Evolutionary conservation across 2,797 vertebrate species (phyloP).

Genomic region (Babyrousa celebensis): DNA sequence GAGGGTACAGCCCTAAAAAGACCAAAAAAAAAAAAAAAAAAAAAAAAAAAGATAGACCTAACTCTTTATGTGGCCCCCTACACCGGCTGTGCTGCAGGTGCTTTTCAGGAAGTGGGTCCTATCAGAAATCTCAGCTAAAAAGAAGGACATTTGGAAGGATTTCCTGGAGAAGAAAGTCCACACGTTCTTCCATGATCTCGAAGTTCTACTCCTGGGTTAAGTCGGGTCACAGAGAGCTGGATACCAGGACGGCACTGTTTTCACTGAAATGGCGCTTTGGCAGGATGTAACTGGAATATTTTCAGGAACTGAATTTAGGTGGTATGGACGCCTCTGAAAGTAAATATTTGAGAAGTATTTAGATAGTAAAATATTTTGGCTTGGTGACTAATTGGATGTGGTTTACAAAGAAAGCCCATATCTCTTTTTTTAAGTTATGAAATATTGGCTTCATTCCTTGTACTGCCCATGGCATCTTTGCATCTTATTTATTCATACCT

Average conservation of each 20-base stretch:
- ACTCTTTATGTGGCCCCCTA: background rate
- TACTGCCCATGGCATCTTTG: background rate
- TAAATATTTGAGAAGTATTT: conserved; percentile 51
- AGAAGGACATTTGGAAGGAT: background rate
- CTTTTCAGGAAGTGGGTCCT: background rate
- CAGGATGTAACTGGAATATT: background rate
- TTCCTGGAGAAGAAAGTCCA: background rate
- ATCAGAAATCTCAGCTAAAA: conserved; percentile 15
- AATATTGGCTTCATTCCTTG: background rate
- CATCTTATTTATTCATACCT: background rate
- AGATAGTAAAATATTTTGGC: conserved; percentile 11
- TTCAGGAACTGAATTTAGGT: background rate
- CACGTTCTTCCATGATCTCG: background rate
- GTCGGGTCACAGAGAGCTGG: background rate
- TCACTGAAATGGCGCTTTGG: background rate
- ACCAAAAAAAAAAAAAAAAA: no score
- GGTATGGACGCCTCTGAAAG: conserved; percentile 30
- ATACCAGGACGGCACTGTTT: background rate
- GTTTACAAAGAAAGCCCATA: background rate
- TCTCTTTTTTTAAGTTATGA: background rate
- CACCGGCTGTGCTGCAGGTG: background rate
- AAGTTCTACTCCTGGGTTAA: background rate
- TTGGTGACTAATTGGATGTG: background rate
- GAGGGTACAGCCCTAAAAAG: no score
- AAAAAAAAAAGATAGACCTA: background rate